Conservation (phyloP, 1,140 invertebrate species). For the Zaprionus ornatus region DNA sequence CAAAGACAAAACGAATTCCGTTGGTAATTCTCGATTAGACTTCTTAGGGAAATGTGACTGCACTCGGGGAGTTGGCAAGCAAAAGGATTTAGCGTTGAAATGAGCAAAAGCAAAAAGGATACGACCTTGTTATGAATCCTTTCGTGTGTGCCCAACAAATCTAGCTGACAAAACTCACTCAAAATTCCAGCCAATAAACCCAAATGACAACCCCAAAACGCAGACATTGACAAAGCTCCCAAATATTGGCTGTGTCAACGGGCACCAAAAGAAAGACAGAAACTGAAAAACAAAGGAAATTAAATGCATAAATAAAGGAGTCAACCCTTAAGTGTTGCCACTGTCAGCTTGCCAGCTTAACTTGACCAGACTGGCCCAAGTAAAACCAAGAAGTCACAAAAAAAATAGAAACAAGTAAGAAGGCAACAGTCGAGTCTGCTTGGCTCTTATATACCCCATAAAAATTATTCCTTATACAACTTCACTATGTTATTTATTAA, state of each 20-base stretch:
- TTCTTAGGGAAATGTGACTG: too few relatives aligned
- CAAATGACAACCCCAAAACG: conserved; percentile 52
- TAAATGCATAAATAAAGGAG: conserved; percentile 77
- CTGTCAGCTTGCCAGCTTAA: conserved; percentile 13
- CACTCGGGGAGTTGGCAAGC: too few relatives aligned
- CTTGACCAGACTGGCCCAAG: conserved; percentile 23
- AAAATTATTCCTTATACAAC: too few relatives aligned
- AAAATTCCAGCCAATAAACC: conserved; percentile 59
- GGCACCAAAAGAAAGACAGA: conserved; percentile 6
- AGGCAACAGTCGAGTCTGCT: too few relatives aligned
- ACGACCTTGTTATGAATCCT: conserved; percentile 24
- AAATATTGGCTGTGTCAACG: conserved; percentile 67
- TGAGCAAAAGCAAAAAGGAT: conserved; percentile 26
- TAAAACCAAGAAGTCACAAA: conserved; percentile 14
- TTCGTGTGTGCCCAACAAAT: conserved; percentile 31
- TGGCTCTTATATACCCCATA: too few relatives aligned
- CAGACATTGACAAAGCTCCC: conserved; percentile 72
- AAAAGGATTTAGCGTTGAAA: neutral
- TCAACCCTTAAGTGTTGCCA: conserved; percentile 43
- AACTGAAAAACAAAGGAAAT: conserved; percentile 72
- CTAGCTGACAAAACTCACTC: conserved; percentile 36
- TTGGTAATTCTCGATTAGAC: too few relatives aligned
- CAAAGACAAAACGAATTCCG: too few relatives aligned
- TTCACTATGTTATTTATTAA: too few relatives aligned
- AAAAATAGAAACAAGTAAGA: conserved; percentile 8